A percentile compares a stretch with the other conserved stretches of the same genome.
Evolutionary conservation across 2,797 vertebrate genomes (phyloP).

Genomic region (Gallinago nigripennis): DNA sequence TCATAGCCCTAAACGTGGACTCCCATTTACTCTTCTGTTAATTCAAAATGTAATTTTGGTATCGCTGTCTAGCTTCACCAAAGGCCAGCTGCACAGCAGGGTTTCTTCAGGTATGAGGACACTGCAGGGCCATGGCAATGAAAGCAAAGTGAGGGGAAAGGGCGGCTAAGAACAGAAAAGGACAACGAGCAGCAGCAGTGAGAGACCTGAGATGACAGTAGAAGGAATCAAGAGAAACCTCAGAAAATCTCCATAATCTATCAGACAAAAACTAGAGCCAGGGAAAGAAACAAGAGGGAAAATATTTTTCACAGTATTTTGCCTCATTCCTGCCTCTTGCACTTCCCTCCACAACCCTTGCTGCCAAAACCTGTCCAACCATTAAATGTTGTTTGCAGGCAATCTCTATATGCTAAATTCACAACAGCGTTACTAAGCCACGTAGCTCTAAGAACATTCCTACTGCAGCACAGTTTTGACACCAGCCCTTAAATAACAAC

Average conservation of each 20-base stretch:
- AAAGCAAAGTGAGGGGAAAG: not conserved
- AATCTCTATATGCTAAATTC: conserved; percentile 7
- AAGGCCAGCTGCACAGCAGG: not conserved
- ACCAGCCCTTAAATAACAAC: not conserved
- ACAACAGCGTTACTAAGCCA: not conserved
- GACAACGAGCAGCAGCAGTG: not conserved
- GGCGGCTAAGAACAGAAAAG: not conserved
- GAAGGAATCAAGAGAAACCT: not conserved
- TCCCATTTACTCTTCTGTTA: not conserved
- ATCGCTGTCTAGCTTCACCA: not conserved
- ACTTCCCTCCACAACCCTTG: not conserved
- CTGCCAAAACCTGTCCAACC: not conserved
- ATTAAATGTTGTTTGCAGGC: conserved; percentile 1
- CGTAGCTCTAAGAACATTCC: not conserved
- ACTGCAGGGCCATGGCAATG: not conserved
- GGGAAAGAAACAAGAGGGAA: not conserved
- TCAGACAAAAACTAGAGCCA: not conserved
- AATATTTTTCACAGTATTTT: not conserved
- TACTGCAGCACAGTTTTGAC: not conserved
- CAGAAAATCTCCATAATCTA: not conserved
- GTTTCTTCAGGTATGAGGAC: not conserved
- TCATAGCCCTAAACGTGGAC: not conserved
- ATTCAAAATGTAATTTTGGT: not conserved
- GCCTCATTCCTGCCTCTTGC: not conserved
- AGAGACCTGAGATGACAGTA: not conserved